Evolutionary conservation across 2,797 vertebrate genomes (phyloP).

Genomic region (Propithecus perrieri): DNA sequence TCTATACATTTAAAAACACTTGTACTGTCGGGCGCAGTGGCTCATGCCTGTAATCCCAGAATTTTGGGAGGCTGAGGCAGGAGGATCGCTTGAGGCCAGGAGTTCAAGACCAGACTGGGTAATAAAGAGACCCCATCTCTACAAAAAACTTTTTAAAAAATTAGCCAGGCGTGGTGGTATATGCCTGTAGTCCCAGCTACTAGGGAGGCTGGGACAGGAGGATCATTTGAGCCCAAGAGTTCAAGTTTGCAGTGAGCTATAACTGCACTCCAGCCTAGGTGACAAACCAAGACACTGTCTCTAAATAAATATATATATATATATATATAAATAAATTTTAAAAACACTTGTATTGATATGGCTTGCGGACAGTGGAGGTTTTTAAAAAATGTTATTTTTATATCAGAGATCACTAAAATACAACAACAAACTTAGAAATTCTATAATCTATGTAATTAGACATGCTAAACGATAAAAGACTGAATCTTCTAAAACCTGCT

Average conservation of each 20-base stretch:
- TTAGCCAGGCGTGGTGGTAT: background rate
- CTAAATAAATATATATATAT: background rate
- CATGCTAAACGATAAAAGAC: background rate
- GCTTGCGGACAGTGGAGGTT: background rate
- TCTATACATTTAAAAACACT: background rate
- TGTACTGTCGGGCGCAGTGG: background rate
- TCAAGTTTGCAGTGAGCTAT: background rate
- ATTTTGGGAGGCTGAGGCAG: background rate
- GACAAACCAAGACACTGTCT: background rate
- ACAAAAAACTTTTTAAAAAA: background rate
- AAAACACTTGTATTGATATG: background rate
- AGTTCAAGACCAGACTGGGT: background rate
- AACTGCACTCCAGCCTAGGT: background rate
- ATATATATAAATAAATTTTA: background rate
- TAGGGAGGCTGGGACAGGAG: background rate
- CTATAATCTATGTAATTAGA: conserved; percentile 25
- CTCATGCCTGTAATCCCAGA: background rate
- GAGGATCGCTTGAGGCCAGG: background rate
- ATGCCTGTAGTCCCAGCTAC: background rate
- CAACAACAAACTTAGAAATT: conserved; percentile 33
- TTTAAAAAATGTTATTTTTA: background rate
- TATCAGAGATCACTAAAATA: conserved; percentile 36
- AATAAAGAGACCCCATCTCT: background rate
- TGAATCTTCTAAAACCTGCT: conserved; percentile 28
- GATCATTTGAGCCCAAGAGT: background rate